Percentiles rank a stretch among this genome's conserved stretches.
These are phyloP conservation scores for Fistularia commersonii DNA, from an alignment of 2,797 vertebrate genomes.

Conservation along the genomic window DNA sequence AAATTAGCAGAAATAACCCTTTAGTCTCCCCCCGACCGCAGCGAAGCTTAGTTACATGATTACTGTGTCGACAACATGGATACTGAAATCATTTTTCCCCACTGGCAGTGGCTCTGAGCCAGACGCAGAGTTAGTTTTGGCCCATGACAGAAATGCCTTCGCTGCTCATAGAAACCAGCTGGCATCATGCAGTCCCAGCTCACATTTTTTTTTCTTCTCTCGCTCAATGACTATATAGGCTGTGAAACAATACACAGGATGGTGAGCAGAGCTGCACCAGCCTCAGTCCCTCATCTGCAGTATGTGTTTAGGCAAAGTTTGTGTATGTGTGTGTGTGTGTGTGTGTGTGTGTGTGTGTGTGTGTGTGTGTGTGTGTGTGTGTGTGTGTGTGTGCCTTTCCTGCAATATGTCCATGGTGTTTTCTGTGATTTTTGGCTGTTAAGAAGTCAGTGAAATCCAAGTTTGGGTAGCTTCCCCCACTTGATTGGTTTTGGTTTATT, in stretches of 20 bases:
- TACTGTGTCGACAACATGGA: slow-evolving; percentile 55
- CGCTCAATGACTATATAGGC: background rate
- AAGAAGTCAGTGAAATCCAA: no score
- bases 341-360: no score
- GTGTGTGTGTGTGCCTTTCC: no score
- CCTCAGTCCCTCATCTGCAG: background rate
- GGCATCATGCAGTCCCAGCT: slow-evolving; percentile 14
- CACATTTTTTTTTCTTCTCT: slow-evolving; percentile 13
- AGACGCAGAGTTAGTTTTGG: slow-evolving; percentile 44
- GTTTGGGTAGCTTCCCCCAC: no score
- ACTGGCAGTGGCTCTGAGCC: slow-evolving; percentile 52
- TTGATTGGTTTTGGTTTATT: no score
- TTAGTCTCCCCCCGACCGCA: slow-evolving; percentile 50
- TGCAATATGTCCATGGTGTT: no score
- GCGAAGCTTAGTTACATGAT: slow-evolving; percentile 60
- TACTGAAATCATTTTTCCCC: slow-evolving; percentile 54
- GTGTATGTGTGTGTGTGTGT: no score
- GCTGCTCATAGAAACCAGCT: slow-evolving; percentile 43
- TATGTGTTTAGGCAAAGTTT: no score
- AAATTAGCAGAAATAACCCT: slow-evolving; percentile 65
- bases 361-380: no score
- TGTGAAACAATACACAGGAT: background rate
- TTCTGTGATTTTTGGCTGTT: no score
- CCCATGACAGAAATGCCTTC: slow-evolving; percentile 31
- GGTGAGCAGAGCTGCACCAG: background rate